A percentile compares a stretch with the other conserved stretches of the same genome.
Conservation (phyloP, 2,797 vertebrate genomes). For the Kryptopterus vitreolus region DNA sequence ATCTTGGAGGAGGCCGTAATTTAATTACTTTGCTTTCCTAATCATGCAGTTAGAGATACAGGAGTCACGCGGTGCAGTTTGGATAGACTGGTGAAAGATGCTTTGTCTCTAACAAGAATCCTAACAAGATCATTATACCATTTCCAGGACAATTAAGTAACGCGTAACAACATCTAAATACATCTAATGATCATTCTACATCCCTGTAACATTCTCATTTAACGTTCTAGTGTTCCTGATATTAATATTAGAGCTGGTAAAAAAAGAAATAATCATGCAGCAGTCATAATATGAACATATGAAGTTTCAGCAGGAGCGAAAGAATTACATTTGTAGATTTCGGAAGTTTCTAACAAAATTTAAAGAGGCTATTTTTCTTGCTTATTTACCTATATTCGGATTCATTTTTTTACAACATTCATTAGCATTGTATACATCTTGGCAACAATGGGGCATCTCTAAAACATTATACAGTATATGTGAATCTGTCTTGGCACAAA, state of each 20-base stretch:
- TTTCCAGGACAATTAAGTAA: background rate
- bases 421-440: background rate
- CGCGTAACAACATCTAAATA: background rate
- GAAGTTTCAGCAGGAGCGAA: background rate
- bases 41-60: slow-evolving; percentile 46
- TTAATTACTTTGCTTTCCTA: slow-evolving; percentile 50
- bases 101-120: background rate
- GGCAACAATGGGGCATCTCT: background rate
- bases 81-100: background rate
- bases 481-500: background rate
- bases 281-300: slow-evolving; percentile 5
- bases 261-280: background rate
- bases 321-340: background rate
- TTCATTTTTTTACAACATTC: background rate
- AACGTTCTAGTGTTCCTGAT: background rate
- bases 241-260: background rate
- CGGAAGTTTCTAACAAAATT: background rate
- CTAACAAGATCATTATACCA: background rate
- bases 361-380: background rate
- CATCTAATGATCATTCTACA: background rate
- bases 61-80: background rate
- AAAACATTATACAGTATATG: background rate
- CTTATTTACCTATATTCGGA: background rate
- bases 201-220: background rate
- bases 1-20: slow-evolving; percentile 39